Percentiles rank a stretch among this genome's conserved stretches.
Evolutionary conservation across 2,113 vertebrate genomes (phyloP).

Genomic region (Stomatorhinus ivindoensis): DNA sequence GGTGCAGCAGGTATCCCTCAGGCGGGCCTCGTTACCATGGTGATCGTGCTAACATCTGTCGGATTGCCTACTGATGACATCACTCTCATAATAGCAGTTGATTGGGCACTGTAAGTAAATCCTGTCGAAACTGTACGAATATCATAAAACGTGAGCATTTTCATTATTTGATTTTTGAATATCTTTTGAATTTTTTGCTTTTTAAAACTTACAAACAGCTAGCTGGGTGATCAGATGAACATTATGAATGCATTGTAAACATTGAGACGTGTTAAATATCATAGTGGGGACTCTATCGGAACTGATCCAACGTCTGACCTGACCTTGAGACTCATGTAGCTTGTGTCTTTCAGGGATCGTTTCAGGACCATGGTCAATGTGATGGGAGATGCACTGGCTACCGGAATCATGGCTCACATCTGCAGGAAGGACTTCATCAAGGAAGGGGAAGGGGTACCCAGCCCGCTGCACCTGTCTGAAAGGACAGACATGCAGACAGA

Average conservation of each 20-base stretch:
- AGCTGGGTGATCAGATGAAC: background rate
- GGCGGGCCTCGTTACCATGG: constrained; percentile 96
- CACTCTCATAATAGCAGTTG: constrained; percentile 87
- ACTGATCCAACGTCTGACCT: background rate
- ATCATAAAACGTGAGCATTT: background rate
- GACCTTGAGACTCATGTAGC: background rate
- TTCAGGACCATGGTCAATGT: constrained; percentile 98
- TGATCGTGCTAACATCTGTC: constrained; percentile 90
- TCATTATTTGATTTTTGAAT: background rate
- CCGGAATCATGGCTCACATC: constrained; percentile 95
- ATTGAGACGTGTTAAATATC: background rate
- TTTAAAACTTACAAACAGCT: background rate
- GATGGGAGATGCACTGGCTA: constrained; percentile 85
- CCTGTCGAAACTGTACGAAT: background rate
- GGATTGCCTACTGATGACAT: constrained; percentile 96
- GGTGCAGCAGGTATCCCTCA: constrained; percentile 95
- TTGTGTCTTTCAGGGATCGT: constrained; percentile 70
- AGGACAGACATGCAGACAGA: background rate
- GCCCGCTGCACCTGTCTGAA: background rate
- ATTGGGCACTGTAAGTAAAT: constrained; percentile 90
- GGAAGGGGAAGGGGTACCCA: constrained; percentile 74
- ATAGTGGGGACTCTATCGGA: background rate
- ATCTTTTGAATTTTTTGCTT: background rate
- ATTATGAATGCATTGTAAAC: background rate
- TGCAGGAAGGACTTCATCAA: constrained; percentile 91